Evolutionary conservation across 2,888 invertebrate species (phyloP), one percentile per base, ranked within the genome.

Genomic region (Allacma fusca): DNA sequence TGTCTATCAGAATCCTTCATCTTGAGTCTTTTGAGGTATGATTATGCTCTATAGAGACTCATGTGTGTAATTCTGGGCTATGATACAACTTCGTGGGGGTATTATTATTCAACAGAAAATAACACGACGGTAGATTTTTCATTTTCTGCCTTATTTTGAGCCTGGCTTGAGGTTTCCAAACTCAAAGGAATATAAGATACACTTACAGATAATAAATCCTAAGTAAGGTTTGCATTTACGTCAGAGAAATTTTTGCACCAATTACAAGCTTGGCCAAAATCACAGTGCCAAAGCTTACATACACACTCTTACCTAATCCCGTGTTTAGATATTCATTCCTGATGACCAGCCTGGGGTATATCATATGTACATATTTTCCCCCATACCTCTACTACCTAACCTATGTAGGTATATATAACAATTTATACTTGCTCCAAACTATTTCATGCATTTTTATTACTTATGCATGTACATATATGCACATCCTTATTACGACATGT

Each of bases 31-130:
- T 13, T 50, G 50, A 50, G 50, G 50, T 50, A 50, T 50, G 50
- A 50, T n/a, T 13, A 50, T 50, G 50, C 19, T 16, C 50, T 16
- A 50, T 13, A 50, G n/a, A 50, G 50, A 50, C 7, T 50, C 19
- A 50, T 50, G 5, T 50, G 50, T 50, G 50, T 50, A 50, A 50
- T 50, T 50, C 50, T 50, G 5, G n/a, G 50, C 7, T 50, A 50
- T 50, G 50, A 50, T 50, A 50, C 50, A 50, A 50, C 16, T 50
- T 16, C 9, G 4, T 50, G 50, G 50, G 50, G 50, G n/a, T n/a
- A n/a, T n/a, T 50, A 50, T 50, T 50, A 50, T 50, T n/a, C 50
- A 50, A 50, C 50, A 50, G 50, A 50, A 50, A 50, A 50, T 50
- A 50, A 50, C 50, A 50, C 4, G 34, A 13, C 50, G 19, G 2